These are phyloP conservation scores for Rhagoletis zephyria DNA, from an alignment of 1,140 invertebrate species.

Conservation along the genomic window DNA sequence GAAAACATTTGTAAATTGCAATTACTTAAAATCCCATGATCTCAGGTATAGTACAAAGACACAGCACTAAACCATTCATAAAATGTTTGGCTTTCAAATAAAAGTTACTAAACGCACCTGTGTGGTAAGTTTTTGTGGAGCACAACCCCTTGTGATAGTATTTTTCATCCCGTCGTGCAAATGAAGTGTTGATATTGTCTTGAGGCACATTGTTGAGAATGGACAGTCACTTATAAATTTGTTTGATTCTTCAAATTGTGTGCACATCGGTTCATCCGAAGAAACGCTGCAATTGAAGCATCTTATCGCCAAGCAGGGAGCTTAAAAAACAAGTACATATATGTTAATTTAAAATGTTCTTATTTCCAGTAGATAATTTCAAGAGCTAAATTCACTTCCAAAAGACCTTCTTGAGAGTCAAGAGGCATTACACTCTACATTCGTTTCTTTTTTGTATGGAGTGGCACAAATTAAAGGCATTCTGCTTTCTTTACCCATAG, in stretches of 20 bases:
- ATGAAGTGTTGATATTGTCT: conserved; percentile 78
- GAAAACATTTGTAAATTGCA: too few species aligned
- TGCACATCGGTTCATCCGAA: conserved; percentile 77
- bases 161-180: conserved; percentile 78
- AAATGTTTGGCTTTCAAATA: conserved; percentile 16
- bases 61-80: too few species aligned
- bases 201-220: conserved; percentile 86
- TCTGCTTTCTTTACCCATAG: too few species aligned
- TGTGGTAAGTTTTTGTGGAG: conserved; percentile 79
- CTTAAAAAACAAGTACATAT: conserved; percentile 55
- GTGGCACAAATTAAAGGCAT: too few species aligned
- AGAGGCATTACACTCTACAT: too few species aligned
- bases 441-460: too few species aligned
- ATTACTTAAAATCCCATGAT: too few species aligned
- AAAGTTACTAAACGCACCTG: conserved; percentile 66
- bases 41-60: too few species aligned
- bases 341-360: too few species aligned
- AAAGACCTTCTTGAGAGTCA: too few species aligned
- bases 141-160: conserved; percentile 81
- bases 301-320: conserved; percentile 60
- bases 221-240: conserved; percentile 82
- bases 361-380: too few species aligned
- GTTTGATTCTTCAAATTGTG: conserved; percentile 81
- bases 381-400: too few species aligned
- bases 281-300: conserved; percentile 83